Conservation (phyloP, 2,113 vertebrate genomes). For the Labrus mixtus region DNA sequence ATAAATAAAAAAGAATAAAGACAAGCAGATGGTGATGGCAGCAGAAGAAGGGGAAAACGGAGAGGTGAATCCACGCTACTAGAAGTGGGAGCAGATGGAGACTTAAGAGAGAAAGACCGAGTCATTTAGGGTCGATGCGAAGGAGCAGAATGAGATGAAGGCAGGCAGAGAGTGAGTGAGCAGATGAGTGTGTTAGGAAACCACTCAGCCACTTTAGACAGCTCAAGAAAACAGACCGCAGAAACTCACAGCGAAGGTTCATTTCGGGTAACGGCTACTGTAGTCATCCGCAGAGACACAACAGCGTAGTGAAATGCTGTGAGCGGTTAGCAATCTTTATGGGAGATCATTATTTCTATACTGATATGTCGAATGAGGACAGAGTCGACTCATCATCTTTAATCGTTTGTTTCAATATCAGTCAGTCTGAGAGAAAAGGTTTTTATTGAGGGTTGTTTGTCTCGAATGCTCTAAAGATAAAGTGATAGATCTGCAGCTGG, state of each 20-base stretch:
- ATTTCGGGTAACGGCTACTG: conserved; percentile 60
- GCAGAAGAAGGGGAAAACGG: conserved; percentile 38
- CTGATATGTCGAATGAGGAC: not conserved
- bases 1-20: conserved; percentile 2
- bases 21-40: conserved; percentile 58
- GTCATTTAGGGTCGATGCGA: conserved; percentile 54
- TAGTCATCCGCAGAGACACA: conserved; percentile 17
- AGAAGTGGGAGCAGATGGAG: conserved; percentile 58
- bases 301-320: not conserved
- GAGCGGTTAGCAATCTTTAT: conserved; percentile 2
- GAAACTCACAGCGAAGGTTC: conserved; percentile 57
- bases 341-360: not conserved
- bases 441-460: not conserved
- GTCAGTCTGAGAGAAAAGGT: not conserved
- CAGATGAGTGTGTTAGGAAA: conserved; percentile 64
- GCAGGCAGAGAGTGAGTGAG: conserved; percentile 35
- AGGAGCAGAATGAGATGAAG: conserved; percentile 47
- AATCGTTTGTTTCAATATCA: conserved; percentile 15
- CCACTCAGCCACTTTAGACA: conserved; percentile 60
- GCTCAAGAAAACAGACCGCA: conserved; percentile 57
- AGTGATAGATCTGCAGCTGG: not conserved
- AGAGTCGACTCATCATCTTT: not conserved
- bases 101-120: conserved; percentile 45
- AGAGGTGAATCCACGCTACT: conserved; percentile 39
- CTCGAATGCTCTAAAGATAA: not conserved